Conservation (phyloP, 2,888 invertebrate genomes). For the Galerucella nymphaeae region DNA sequence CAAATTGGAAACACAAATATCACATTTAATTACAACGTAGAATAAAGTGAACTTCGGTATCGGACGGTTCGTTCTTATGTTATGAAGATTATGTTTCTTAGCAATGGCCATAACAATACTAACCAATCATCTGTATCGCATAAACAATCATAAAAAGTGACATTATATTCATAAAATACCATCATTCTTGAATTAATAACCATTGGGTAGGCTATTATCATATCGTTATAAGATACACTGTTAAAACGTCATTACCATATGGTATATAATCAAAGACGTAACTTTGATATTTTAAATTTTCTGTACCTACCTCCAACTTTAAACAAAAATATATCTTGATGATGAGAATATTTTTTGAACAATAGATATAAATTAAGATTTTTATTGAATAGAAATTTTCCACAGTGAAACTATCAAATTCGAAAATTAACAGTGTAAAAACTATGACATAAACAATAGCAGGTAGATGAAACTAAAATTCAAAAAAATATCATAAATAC, state of each 20-base stretch:
- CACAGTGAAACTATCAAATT: not conserved
- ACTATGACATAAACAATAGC: constrained; percentile 56
- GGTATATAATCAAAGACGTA: no score
- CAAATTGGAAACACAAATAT: constrained; percentile 61
- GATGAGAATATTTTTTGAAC: no score
- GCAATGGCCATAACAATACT: constrained; percentile 56
- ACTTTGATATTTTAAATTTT: no score
- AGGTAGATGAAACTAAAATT: constrained; percentile 54
- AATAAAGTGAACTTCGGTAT: constrained; percentile 50
- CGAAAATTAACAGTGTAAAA: constrained; percentile 48
- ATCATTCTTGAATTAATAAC: constrained; percentile 64
- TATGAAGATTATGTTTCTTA: constrained; percentile 52
- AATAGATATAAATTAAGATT: no score
- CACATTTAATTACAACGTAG: constrained; percentile 58
- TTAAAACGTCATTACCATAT: constrained; percentile 33
- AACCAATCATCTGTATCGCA: constrained; percentile 66
- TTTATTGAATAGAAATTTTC: no score
- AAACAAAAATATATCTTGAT: no score
- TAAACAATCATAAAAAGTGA: constrained; percentile 66
- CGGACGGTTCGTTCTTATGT: constrained; percentile 39
- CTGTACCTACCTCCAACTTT: no score
- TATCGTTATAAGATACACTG: constrained; percentile 57
- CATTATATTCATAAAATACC: constrained; percentile 64
- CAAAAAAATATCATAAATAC: constrained; percentile 59
- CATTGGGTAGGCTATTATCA: constrained; percentile 60